phyloP scores from a whole-genome alignment of 2,888 invertebrate species.

The Lepetodrilus schrolli region DNA sequence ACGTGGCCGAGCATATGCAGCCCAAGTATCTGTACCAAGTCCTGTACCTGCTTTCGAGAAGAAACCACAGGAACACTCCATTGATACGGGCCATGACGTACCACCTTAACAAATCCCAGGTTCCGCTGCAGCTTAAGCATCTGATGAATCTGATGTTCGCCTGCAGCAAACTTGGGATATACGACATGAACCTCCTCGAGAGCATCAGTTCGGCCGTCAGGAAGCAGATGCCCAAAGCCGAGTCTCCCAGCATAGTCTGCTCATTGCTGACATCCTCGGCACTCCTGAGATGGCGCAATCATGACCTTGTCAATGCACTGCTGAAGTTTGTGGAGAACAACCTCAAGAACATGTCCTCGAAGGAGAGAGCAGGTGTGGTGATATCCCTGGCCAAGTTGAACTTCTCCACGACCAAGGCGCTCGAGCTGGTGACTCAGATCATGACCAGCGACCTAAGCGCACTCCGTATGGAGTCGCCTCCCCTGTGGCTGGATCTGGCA shows the following conservation, averaged over 20 bases:
- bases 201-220: conserved; percentile 26
- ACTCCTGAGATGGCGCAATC: conserved; percentile 34
- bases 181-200: conserved; percentile 33
- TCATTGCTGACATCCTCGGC: conserved; percentile 34
- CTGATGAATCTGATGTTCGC: conserved; percentile 40
- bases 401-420: background rate
- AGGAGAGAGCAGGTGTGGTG: conserved; percentile 30
- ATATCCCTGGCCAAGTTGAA: conserved; percentile 35
- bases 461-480: conserved; percentile 13
- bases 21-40: conserved; percentile 42
- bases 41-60: conserved; percentile 38
- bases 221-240: conserved; percentile 9
- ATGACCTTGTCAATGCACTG: conserved; percentile 26
- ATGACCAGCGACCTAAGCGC: background rate
- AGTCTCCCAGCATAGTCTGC: conserved; percentile 4
- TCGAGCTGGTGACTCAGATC: background rate
- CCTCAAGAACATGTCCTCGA: background rate
- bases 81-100: conserved; percentile 39
- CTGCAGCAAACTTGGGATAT: conserved; percentile 33
- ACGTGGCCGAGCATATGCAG: conserved; percentile 37
- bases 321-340: conserved; percentile 18
- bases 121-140: conserved; percentile 34
- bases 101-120: conserved; percentile 37
- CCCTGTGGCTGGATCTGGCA: conserved; percentile 39
- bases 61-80: conserved; percentile 39